Evolutionary conservation across 2,113 vertebrate genomes (phyloP).

Genomic region (Anthoscopus minutus): DNA sequence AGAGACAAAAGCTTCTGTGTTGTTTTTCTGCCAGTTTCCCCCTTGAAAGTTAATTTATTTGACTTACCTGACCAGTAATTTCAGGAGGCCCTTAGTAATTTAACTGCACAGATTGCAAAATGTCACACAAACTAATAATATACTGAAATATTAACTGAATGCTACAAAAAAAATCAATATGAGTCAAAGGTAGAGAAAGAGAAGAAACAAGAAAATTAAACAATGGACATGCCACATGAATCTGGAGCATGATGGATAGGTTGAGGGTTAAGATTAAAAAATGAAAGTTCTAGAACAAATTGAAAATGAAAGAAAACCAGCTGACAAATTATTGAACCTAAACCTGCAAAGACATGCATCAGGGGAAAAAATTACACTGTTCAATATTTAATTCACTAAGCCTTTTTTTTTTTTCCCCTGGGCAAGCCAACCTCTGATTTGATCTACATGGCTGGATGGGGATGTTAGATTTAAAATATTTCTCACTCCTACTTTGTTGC

Average conservation of each 20-base stretch:
- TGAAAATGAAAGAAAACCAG: background rate
- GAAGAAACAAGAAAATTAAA: background rate
- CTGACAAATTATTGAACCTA: background rate
- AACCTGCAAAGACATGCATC: background rate
- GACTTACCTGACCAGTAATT: background rate
- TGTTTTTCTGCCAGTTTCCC: background rate
- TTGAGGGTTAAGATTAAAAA: background rate
- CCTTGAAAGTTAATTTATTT: background rate
- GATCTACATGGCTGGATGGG: accelerated
- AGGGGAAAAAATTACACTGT: background rate
- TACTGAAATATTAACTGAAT: slow-evolving; percentile 30
- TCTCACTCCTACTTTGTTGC: background rate
- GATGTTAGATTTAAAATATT: background rate
- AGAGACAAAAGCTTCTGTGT: background rate
- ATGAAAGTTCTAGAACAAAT: background rate
- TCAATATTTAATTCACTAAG: background rate
- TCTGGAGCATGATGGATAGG: background rate
- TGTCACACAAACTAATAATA: slow-evolving; percentile 27
- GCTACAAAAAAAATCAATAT: slow-evolving; percentile 31
- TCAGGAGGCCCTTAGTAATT: background rate
- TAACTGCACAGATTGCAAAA: slow-evolving; percentile 1
- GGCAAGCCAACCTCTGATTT: background rate
- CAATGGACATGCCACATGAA: background rate
- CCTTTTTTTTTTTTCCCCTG: background rate
- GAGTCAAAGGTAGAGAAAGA: background rate